phyloP scores from a whole-genome alignment of 1,140 invertebrate genomes.

The Ctenoplectra terminalis region DNA sequence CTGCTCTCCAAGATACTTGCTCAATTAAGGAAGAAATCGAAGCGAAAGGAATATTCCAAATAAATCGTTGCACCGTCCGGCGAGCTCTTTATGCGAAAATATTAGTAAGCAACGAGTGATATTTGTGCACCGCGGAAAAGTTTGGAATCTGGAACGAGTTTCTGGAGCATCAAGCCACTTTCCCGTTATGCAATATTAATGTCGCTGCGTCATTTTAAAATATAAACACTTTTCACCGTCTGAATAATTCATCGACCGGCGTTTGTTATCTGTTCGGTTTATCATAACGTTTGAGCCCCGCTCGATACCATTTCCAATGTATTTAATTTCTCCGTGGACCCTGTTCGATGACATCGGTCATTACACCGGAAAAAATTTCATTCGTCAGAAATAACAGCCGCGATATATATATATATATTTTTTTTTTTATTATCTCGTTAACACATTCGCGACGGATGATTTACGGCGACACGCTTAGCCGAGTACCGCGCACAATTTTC shows the following conservation, averaged over 20 bases:
- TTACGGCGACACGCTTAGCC: no score
- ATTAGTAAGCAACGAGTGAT: constrained; percentile 61
- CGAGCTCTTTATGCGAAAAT: not conserved
- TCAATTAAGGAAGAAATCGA: not conserved
- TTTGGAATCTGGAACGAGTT: constrained; percentile 55
- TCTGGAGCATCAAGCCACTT: constrained; percentile 54
- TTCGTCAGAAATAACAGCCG: no score
- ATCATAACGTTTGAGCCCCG: constrained; percentile 31
- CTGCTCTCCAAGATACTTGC: not conserved
- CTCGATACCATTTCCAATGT: not conserved
- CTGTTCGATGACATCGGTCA: no score
- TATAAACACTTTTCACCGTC: constrained; percentile 62
- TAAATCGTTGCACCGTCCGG: not conserved
- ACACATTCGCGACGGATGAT: no score
- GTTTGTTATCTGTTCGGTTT: constrained; percentile 41
- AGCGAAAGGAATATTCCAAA: not conserved
- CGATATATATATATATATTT: no score
- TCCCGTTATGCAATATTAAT: constrained; percentile 65
- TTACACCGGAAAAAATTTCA: no score
- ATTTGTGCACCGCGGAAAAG: constrained; percentile 46
- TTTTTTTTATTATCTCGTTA: no score
- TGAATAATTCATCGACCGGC: constrained; percentile 59
- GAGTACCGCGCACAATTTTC: no score
- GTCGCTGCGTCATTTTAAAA: constrained; percentile 63
- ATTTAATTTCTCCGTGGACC: no score